Evolutionary conservation across 2,113 vertebrate genomes (phyloP).

Genomic region (Dipodomys ordii): DNA sequence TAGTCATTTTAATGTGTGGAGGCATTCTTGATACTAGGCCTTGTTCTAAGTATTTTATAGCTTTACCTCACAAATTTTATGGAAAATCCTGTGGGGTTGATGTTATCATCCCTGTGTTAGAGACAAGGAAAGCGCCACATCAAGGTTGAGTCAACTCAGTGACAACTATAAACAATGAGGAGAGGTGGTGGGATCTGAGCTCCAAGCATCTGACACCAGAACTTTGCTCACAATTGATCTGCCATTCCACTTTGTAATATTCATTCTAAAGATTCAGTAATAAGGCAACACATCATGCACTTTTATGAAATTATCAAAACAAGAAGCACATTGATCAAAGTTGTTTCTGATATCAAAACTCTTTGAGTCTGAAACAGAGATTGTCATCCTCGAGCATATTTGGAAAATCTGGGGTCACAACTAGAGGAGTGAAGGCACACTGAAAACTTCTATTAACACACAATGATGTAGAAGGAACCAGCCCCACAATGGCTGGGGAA

Average conservation of each 20-base stretch:
- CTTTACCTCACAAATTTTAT: too few relatives aligned
- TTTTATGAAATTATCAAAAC: background rate
- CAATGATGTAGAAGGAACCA: background rate
- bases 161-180: background rate
- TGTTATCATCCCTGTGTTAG: background rate
- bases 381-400: background rate
- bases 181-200: background rate
- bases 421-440: background rate
- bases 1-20: too few relatives aligned
- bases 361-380: background rate
- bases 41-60: too few relatives aligned
- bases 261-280: background rate
- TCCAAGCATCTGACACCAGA: background rate
- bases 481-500: background rate
- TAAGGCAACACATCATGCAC: background rate
- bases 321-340: background rate
- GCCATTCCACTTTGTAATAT: background rate
- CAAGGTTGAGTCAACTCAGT: background rate
- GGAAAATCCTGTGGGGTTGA: too few relatives aligned
- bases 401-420: slow-evolving; percentile 2
- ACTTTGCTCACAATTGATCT: background rate
- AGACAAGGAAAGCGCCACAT: background rate
- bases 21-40: too few relatives aligned
- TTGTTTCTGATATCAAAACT: background rate
- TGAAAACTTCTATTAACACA: background rate